These are phyloP conservation scores for Xestobium rufovillosum DNA, from an alignment of 2,888 invertebrate genomes.

Conservation along the genomic window DNA sequence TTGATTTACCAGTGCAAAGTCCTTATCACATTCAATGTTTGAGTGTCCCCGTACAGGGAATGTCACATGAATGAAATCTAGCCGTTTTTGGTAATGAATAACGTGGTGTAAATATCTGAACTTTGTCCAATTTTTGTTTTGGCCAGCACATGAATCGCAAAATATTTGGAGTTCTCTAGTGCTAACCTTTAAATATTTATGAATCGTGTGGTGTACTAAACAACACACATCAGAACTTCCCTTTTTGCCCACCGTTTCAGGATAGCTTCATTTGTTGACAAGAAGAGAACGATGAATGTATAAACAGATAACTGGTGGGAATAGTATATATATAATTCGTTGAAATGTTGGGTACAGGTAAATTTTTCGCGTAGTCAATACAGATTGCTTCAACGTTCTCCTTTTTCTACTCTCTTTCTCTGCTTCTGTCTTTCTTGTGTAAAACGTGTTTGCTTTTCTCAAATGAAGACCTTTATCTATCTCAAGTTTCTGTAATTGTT, in stretches of 20 bases:
- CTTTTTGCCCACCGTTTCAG: constrained; percentile 26
- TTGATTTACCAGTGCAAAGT: constrained; percentile 23
- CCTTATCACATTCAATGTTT: constrained; percentile 26
- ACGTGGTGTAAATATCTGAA: constrained; percentile 25
- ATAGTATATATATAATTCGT: constrained; percentile 28
- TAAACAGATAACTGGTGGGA: constrained; percentile 23
- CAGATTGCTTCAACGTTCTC: constrained; percentile 20
- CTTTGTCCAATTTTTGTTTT: constrained; percentile 28
- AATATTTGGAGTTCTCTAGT: constrained; percentile 22
- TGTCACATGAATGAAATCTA: constrained; percentile 24
- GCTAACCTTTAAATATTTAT: constrained; percentile 14
- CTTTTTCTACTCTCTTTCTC: constrained; percentile 12
- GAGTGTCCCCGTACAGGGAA: constrained; percentile 28
- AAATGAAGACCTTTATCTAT: constrained; percentile 3
- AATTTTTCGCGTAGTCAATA: constrained; percentile 21
- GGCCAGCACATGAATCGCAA: constrained; percentile 26
- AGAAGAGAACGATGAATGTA: constrained; percentile 25
- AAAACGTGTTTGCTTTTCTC: constrained; percentile 9
- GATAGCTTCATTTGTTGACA: constrained; percentile 22
- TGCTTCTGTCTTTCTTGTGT: constrained; percentile 4
- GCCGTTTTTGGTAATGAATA: constrained; percentile 21
- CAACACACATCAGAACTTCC: constrained; percentile 27
- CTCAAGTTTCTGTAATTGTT: background rate
- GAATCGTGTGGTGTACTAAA: constrained; percentile 25
- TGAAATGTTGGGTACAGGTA: constrained; percentile 25